A percentile compares a stretch with the other conserved stretches of the same genome.
Conservation (phyloP, 2,888 invertebrate genomes). For the Heliothis peltigera region DNA sequence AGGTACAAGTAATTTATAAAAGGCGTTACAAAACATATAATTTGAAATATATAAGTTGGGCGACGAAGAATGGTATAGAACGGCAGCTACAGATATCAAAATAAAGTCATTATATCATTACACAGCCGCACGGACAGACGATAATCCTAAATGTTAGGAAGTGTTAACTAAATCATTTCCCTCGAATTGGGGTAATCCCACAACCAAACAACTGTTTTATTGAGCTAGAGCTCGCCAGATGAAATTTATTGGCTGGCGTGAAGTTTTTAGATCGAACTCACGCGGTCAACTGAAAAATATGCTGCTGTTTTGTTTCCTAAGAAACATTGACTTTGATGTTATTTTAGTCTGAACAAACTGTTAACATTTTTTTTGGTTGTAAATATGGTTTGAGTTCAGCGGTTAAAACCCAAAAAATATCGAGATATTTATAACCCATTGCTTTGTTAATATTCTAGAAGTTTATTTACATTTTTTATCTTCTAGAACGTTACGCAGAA, state of each 20-base stretch:
- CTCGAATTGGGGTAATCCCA: slow-evolving; percentile 55
- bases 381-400: background rate
- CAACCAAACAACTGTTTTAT: slow-evolving; percentile 59
- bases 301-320: slow-evolving; percentile 41
- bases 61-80: slow-evolving; percentile 7
- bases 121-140: slow-evolving; percentile 24
- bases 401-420: slow-evolving; percentile 1
- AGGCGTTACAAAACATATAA: background rate
- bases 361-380: background rate
- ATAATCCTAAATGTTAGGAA: slow-evolving; percentile 21
- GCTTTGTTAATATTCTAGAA: background rate
- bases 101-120: slow-evolving; percentile 14
- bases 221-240: slow-evolving; percentile 47
- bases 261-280: slow-evolving; percentile 55
- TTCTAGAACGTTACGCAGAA: slow-evolving; percentile 20
- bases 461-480: background rate
- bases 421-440: background rate
- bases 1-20: background rate
- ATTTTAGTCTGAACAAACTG: slow-evolving; percentile 26
- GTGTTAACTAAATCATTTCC: slow-evolving; percentile 55
- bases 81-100: slow-evolving; percentile 14
- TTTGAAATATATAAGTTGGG: background rate
- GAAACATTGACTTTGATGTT: slow-evolving; percentile 53
- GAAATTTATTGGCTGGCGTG: slow-evolving; percentile 53
- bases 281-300: slow-evolving; percentile 26